phyloP scores from a whole-genome alignment of 1,140 invertebrate species.

The Chelonus insularis region DNA sequence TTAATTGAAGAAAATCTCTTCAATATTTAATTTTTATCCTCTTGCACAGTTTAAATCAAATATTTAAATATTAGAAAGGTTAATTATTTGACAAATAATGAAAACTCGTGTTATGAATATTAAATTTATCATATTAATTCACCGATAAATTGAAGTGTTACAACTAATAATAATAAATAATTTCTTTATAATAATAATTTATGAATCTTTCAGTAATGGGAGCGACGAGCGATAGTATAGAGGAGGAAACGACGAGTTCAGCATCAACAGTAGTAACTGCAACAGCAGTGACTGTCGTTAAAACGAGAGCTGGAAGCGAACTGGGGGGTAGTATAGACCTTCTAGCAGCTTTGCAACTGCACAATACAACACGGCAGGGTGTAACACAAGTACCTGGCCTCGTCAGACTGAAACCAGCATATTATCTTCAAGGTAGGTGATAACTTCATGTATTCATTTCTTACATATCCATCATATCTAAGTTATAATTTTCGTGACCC shows the following conservation, averaged over 20 bases:
- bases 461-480: no score
- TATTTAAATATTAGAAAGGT: no score
- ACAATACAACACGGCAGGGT: slow-evolving; percentile 63
- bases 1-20: no score
- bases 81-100: no score
- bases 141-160: no score
- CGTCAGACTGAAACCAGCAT: slow-evolving; percentile 63
- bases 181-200: no score
- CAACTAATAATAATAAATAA: no score
- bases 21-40: no score
- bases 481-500: not conserved
- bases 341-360: slow-evolving; percentile 64
- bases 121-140: no score
- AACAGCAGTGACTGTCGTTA: slow-evolving; percentile 33
- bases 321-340: slow-evolving; percentile 61
- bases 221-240: slow-evolving; percentile 47
- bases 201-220: slow-evolving; percentile 54
- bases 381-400: slow-evolving; percentile 63
- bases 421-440: slow-evolving; percentile 62
- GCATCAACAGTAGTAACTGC: slow-evolving; percentile 28
- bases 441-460: no score
- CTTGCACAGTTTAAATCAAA: no score
- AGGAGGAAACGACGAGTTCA: slow-evolving; percentile 44
- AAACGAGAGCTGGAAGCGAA: slow-evolving; percentile 44
- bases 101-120: no score